Conservation (phyloP, 2,113 vertebrate genomes). For the Brachyhypopomus gauderio region DNA sequence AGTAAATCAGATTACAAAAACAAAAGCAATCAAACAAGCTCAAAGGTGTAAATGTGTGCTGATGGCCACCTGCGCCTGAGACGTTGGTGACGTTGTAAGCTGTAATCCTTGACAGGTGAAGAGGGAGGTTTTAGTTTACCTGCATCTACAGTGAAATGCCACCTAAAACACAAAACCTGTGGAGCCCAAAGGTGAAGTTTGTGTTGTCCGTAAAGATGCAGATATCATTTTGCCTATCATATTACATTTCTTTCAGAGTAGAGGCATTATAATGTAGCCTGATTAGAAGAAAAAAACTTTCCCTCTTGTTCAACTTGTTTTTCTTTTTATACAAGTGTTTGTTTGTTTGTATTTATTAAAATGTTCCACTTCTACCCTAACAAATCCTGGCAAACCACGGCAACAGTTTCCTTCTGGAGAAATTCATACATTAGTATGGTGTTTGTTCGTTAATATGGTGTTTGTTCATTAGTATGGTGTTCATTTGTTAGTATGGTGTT, state of each 20-base stretch:
- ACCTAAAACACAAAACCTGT: constrained; percentile 41
- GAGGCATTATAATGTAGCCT: background rate
- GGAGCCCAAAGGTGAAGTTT: constrained; percentile 17
- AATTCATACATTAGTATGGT: too few species aligned
- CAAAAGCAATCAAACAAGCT: constrained; percentile 13
- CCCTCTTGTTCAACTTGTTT: background rate
- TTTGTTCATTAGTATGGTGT: background rate
- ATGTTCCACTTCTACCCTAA: background rate
- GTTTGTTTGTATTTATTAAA: background rate
- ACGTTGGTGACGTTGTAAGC: constrained; percentile 18
- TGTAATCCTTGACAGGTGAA: constrained; percentile 40
- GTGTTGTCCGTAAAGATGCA: constrained; percentile 29
- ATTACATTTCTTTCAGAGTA: constrained; percentile 22
- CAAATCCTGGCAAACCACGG: background rate
- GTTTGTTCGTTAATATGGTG: too few species aligned
- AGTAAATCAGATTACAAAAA: constrained; percentile 23
- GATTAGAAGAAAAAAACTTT: constrained; percentile 8
- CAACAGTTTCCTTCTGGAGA: background rate
- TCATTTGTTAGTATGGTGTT: too few species aligned
- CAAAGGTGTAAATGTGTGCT: background rate
- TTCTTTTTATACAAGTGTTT: too few species aligned
- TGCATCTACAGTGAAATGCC: constrained; percentile 27
- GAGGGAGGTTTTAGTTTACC: constrained; percentile 40
- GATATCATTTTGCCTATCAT: constrained; percentile 35
- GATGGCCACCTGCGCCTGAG: background rate